These are phyloP conservation scores for Euclidia mi DNA, from an alignment of 2,888 invertebrate species.

Conservation along the genomic window DNA sequence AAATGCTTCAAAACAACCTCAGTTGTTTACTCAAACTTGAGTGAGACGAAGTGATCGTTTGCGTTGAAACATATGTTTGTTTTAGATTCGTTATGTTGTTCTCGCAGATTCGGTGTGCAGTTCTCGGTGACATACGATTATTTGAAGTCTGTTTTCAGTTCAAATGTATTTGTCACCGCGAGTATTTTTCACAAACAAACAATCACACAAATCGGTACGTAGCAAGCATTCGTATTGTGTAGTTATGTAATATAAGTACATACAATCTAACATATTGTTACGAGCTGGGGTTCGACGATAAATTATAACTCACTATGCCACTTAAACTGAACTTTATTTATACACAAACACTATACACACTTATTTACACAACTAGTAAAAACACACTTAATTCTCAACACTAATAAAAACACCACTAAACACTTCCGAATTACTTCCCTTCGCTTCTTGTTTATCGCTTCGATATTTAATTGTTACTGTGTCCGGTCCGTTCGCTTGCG, in stretches of 20 bases:
- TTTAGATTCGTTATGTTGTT: conserved; percentile 11
- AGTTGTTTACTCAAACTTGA: conserved; percentile 43
- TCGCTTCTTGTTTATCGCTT: no score
- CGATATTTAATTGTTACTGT: no score
- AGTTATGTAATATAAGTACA: conserved; percentile 24
- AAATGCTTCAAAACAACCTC: conserved; percentile 41
- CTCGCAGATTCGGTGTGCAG: no score
- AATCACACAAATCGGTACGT: not conserved
- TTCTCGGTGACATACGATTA: conserved; percentile 12
- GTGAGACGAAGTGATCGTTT: conserved; percentile 30
- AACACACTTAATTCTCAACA: no score
- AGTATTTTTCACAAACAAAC: not conserved
- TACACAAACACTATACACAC: no score
- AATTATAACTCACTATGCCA: no score
- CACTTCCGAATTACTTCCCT: no score
- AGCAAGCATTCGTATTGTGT: no score
- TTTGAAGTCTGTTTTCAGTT: conserved; percentile 11
- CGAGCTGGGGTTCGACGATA: conserved; percentile 27
- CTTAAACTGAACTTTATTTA: no score
- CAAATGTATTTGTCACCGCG: conserved; percentile 30
- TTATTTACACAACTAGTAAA: no score
- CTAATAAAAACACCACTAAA: no score
- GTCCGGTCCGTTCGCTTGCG: no score
- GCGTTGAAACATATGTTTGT: conserved; percentile 18
- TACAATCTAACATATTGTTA: conserved; percentile 30